Base-by-base conservation (phyloP, 2,797 vertebrate genomes). In the Rhinoraja longicauda region DNA sequence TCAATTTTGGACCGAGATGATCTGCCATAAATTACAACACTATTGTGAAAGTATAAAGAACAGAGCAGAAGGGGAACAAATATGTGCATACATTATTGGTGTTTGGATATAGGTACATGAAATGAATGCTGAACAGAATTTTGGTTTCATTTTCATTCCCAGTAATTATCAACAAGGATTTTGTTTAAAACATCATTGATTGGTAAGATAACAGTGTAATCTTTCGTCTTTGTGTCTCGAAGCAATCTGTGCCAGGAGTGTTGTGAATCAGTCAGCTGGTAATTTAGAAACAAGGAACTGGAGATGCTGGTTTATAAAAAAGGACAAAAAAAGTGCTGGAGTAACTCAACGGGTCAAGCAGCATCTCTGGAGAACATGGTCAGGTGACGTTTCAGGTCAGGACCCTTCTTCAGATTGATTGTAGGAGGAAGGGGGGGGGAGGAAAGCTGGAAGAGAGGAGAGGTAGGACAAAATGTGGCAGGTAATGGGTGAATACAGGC, bases 171-270 rank as follows among this genome's bases (percentile, higher is more conserved):
- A 88, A 67, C n/a, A 67, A 9, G 21, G 59, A 36, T 88, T 67
- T 67, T 86, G 59, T 88, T 82, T 64, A 21, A 86, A 86, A 15
- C 21, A 88, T 88, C 62, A 36, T 67, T 88, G 84, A 67, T 88
- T 88, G 67, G 32, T 21, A 62, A 88, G 62, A 67, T 88, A 88
- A 36, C 17, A 32, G 84, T 6, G n/a, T 88, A 88, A 88, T 88
- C 64, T 88, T 88, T 15, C 21, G 17, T 19, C 84, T 24, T 67
- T 88, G 62, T 88, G 19, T 88, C 64, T 78, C 7, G 88, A 19
- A 36, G 62, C 17, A 67, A 21, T 36, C 84, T 2, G 32, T 67
- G 17, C 62, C n/a, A 88, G 59, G 59, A 19, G 53, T 10, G n/a
- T 10, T 32, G 29, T 32, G 7, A 15, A 24, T 67, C 19, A 19